Percentiles rank a stretch among this genome's conserved stretches.
Conservation (phyloP, 2,888 invertebrate species). For the Netelia fuscicornis region DNA sequence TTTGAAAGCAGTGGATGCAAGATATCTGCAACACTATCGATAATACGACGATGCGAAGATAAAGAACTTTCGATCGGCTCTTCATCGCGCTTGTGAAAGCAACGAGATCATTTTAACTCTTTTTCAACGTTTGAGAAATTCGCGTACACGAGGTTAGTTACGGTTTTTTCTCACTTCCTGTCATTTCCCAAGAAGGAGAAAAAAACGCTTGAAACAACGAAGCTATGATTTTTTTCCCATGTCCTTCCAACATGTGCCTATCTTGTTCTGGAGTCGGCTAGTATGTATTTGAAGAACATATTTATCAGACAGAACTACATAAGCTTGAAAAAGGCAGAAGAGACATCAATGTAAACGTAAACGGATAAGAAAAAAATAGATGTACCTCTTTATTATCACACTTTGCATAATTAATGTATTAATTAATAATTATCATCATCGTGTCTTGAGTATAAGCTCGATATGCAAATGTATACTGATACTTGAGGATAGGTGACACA, state of each 20-base stretch:
- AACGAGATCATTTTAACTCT: slow-evolving; percentile 38
- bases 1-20: slow-evolving; percentile 60
- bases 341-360: neutral
- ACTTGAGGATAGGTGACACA: neutral
- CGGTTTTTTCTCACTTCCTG: slow-evolving; percentile 44
- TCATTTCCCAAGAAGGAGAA: slow-evolving; percentile 37
- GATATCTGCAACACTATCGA: slow-evolving; percentile 59
- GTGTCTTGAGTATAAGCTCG: slow-evolving; percentile 46
- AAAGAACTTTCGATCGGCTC: slow-evolving; percentile 57
- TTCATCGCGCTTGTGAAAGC: slow-evolving; percentile 35
- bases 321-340: too few species aligned
- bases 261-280: too few species aligned
- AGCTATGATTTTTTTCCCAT: slow-evolving; percentile 26
- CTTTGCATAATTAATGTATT: slow-evolving; percentile 26
- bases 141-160: slow-evolving; percentile 27
- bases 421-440: slow-evolving; percentile 18
- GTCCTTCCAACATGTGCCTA: neutral
- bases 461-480: slow-evolving; percentile 25
- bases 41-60: slow-evolving; percentile 59
- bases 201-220: slow-evolving; percentile 52
- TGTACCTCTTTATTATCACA: slow-evolving; percentile 43
- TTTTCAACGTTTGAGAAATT: neutral
- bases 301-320: too few species aligned
- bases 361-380: slow-evolving; percentile 23
- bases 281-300: too few species aligned